Evolutionary conservation across 2,888 invertebrate species (phyloP).

Genomic region (Caenorhabditis sp.): DNA sequence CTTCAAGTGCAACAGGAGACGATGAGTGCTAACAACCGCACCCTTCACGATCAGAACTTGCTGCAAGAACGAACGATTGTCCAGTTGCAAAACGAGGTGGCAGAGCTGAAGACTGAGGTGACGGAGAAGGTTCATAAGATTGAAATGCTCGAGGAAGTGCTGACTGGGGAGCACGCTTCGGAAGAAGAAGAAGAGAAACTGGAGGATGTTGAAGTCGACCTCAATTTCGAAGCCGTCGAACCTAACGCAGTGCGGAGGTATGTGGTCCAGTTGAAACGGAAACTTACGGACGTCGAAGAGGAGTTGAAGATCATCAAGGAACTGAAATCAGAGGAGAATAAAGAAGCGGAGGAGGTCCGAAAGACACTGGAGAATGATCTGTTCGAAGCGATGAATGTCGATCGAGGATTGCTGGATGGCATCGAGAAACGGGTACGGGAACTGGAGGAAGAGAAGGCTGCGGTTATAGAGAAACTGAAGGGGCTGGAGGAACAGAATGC

Average conservation of each 20-base stretch:
- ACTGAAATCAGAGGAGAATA: conserved; percentile 17
- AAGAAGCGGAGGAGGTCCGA: conserved; percentile 18
- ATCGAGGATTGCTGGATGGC: conserved; percentile 42
- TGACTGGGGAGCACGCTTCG: conserved; percentile 16
- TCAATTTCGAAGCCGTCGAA: neutral
- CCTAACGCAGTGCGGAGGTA: conserved; percentile 6
- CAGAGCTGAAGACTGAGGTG: conserved; percentile 32
- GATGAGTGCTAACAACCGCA: conserved; percentile 22
- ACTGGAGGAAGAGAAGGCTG: conserved; percentile 26
- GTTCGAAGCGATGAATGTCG: conserved; percentile 50
- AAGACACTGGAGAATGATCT: conserved; percentile 22
- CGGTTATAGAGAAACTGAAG: neutral
- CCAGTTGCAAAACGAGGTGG: conserved; percentile 42
- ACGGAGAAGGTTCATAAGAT: neutral
- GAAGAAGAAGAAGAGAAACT: conserved; percentile 2
- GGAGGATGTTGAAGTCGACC: neutral
- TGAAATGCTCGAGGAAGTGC: conserved; percentile 38
- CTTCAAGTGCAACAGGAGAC: conserved; percentile 68
- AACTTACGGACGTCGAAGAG: conserved; percentile 13
- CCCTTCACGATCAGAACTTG: conserved; percentile 20
- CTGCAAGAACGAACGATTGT: conserved; percentile 43
- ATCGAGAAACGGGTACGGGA: conserved; percentile 44
- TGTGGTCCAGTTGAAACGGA: conserved; percentile 18
- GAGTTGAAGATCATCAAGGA: conserved; percentile 22
- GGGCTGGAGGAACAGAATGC: conserved; percentile 2